Base-by-base conservation (phyloP, 92 coral and sea anemone species). In the Meandrina meandrites region DNA sequence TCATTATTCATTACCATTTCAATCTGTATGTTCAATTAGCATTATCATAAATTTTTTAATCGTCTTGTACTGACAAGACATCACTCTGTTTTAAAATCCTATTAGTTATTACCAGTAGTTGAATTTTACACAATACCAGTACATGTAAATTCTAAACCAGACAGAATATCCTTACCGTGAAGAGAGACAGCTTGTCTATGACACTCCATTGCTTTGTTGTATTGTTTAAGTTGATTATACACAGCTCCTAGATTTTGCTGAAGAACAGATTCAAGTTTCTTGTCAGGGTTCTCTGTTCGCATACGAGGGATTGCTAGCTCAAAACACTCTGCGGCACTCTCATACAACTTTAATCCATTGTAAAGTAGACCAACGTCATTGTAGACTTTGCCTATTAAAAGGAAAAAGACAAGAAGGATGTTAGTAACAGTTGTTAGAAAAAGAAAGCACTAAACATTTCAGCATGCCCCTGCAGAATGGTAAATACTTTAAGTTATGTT, bases 201-300 rank as follows among this genome's bases (percentile, higher is more conserved):
- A 48, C 94, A 94, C 40, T 92, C 91, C 72, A 93, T 87, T 16
- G 97, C 98, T 76, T 97, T 92, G 70, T 86, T 75, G 84, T 81
- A 97, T 76, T 90, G 75, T 17, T 92, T 86, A 76, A 97, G 91
- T 79, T 97, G 98, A 86, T 97, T 97, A 72, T 95, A 94, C 34
- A 97, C 95, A 34, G 99, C 99, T 79, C 99, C 99, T 28, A 97
- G 82, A 81, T 97, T 97, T 86, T 97, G 99, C 79, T 89, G 91
- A 37, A 97, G 86, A 8, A 94, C 92, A n/a, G 99, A 97, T 88
- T 86, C 93, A 18, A 97, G 90, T 60, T 94, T 88, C 79, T 91
- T 92, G 86, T 91, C 91, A 27, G 79, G 70, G 28, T 72, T 37
- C 19, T 86, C 67, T 2, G 93, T 85, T 40, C 45, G 86, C 51